These are phyloP conservation scores for Actias luna DNA, from an alignment of 2,888 invertebrate genomes.

Conservation along the genomic window DNA sequence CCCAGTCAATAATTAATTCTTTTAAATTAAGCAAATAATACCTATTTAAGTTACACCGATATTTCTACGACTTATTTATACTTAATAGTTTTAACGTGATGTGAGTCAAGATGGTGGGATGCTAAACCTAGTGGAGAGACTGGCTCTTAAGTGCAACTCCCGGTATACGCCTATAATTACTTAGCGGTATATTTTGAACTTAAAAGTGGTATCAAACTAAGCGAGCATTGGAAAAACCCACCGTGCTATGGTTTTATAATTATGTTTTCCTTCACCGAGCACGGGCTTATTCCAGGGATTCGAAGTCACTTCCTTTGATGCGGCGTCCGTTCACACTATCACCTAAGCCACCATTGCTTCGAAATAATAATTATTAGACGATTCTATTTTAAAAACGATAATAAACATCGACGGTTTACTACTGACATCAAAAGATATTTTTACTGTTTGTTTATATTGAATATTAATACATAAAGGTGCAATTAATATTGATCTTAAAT, in stretches of 20 bases:
- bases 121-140: too few species aligned
- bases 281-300: too few species aligned
- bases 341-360: neutral
- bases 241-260: neutral
- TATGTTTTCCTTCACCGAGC: too few species aligned
- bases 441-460: conserved; percentile 17
- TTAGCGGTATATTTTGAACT: neutral
- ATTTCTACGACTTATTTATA: too few species aligned
- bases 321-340: neutral
- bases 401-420: conserved; percentile 15
- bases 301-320: neutral
- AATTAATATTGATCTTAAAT: conserved; percentile 17
- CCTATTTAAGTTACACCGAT: too few species aligned
- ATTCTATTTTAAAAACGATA: neutral
- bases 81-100: too few species aligned
- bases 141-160: too few species aligned
- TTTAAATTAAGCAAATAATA: too few species aligned
- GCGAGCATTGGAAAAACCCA: neutral
- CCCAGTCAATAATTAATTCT: too few species aligned
- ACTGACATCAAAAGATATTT: conserved; percentile 16
- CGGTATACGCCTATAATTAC: neutral
- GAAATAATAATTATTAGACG: too few species aligned
- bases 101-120: too few species aligned
- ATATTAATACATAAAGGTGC: conserved; percentile 16
- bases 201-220: neutral